phyloP scores from a whole-genome alignment of 2,888 invertebrate genomes.

The Lepidocyrtoides sp. region DNA sequence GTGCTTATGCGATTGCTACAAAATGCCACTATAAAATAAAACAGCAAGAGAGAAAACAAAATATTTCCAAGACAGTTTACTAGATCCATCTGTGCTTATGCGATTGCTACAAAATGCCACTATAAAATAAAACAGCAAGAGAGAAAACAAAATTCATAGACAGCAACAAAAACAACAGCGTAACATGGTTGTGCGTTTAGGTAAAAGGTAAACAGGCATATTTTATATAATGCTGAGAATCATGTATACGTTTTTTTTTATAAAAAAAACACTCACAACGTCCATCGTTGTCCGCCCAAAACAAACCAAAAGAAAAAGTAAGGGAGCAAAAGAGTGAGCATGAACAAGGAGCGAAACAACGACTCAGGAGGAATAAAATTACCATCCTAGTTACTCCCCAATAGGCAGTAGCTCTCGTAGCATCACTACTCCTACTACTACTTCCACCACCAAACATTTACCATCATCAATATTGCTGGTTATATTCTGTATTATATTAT shows the following conservation, averaged over 20 bases:
- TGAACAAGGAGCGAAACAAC: constrained; percentile 51
- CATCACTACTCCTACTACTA: no score
- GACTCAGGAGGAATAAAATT: constrained; percentile 78
- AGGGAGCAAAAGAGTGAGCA: constrained; percentile 25
- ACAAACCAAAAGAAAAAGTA: constrained; percentile 44
- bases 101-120: constrained; percentile 52
- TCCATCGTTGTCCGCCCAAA: background rate
- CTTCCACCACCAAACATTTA: background rate
- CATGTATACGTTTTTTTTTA: constrained; percentile 4
- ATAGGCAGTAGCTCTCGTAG: constrained; percentile 37
- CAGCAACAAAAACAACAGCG: constrained; percentile 7
- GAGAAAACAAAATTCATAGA: background rate
- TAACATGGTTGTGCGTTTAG: background rate
- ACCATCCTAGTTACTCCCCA: constrained; percentile 73
- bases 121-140: constrained; percentile 30
- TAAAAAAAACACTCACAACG: no score
- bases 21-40: constrained; percentile 48
- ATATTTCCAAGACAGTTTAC: constrained; percentile 54
- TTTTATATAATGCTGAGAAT: background rate
- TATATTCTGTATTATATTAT: constrained; percentile 25
- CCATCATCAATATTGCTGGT: constrained; percentile 30
- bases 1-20: constrained; percentile 39
- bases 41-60: constrained; percentile 24
- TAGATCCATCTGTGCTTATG: constrained; percentile 10
- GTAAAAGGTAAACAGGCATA: constrained; percentile 31